Evolutionary conservation across 2,797 vertebrate species (phyloP), one percentile per base, ranked within the genome.

Genomic region (Sebastes taczanowskii): DNA sequence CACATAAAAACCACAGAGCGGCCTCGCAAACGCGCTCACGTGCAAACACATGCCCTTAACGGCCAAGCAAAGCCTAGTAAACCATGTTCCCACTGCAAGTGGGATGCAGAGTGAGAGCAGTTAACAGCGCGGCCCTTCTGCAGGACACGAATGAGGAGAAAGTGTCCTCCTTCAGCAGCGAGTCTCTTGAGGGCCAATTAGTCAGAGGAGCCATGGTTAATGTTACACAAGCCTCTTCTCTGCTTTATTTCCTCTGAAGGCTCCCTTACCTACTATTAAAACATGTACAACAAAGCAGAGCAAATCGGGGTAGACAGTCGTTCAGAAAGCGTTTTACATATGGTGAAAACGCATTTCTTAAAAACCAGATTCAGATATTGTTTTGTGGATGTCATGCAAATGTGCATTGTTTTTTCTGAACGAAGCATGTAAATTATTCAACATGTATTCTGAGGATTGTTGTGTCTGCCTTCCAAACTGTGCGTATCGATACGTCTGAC

Each of bases 151-250:
- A 78, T 38, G 69, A 83, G 80, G 60, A 49, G 70, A 79, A 78
- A 82, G 56, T 83, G 85, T 86, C 83, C 58, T 80, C 65, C 46
- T 86, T 73, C 74, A 60, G 71, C 74, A 32, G 34, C 1, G 53
- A 73, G 74, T 89, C 90, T 80, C 90, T 78, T 9, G 90, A 88
- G 91, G 84, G 73, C 81, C 89, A 91, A 91, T 91, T 92, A 92
- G 86, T 78, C 81, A 68, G 77, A 71, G 67, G 67, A 91, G 80
- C 74, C 65, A 74, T 55, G 30, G 77, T 83, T 79, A 87, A 86
- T 71, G 82, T 83, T 87, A 78, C 83, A 78, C 71, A 87, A 70
- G 22, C 77, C 59, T 81, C 60, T 38, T 77, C 69, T 77, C 58
- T 30, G 66, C 74, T 89, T 83, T 74, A 74, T 80, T 86, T 89